Base-by-base conservation (phyloP, 2,113 vertebrate species). In the Hippopotamus amphibius region DNA sequence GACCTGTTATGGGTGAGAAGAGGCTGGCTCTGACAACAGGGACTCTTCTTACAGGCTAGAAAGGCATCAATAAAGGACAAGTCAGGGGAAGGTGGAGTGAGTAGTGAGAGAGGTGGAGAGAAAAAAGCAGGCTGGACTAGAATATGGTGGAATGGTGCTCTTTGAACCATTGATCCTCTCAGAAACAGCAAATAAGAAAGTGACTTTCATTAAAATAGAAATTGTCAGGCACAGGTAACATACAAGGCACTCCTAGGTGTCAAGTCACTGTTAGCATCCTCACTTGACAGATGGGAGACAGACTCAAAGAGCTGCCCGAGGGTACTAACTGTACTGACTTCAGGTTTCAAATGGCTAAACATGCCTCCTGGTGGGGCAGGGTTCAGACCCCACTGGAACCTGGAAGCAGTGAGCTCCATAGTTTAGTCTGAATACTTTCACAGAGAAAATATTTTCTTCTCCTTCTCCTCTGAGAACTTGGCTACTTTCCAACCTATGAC, bases 401-500 rank as follows among this genome's bases (percentile, higher is more conserved):
- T 82, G 74, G 66, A 74, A 90, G 87, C 91, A 97, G 77, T 59
- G 50, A 94, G 84, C 48, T 86, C 82, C n/a, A 85, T 6, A 84
- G 63, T 85, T 93, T 81, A 93, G 80, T 94, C 72, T 93, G 85
- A 71, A 93, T 90, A 96, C 88, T 50, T 96, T 95, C 95, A 96
- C 30, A 96, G 21, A 87, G 93, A 81, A 97, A 98, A 96, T 24
- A 87, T 89, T 97, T 83, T 88, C 92, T 97, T 86, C 90, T 87
- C 57, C 95, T 77, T 96, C 69, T 94, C 46, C 66, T 95, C 88
- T 97, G 85, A 96, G 96, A 97, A 92, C 69, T 95, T 97, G 82
- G 96, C 97, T 98, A 93, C 61, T 95, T 97, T 98, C 92, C 97
- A 93, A 90, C 30, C 87, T 97, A 96, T 95, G 97, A 68, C 95